A percentile compares a stretch with the other conserved stretches of the same genome.
phyloP scores from a whole-genome alignment of 2,888 invertebrate genomes.

The Torymus auratus region DNA sequence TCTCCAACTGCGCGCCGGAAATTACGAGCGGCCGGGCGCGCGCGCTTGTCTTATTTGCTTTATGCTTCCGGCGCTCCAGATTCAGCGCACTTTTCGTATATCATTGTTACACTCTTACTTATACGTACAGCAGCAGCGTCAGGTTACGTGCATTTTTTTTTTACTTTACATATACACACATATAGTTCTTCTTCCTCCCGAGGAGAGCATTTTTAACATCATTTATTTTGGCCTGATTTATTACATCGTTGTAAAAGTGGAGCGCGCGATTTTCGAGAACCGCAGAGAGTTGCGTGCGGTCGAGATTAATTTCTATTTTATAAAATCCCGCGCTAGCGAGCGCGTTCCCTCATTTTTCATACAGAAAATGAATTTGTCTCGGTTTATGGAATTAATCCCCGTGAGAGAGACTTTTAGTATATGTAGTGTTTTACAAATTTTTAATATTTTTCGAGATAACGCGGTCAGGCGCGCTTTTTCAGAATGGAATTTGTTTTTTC shows the following conservation, averaged over 20 bases:
- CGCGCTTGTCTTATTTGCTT: too few species aligned
- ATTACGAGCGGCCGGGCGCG: too few species aligned
- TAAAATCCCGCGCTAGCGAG: not conserved
- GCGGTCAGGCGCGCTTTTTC: too few species aligned
- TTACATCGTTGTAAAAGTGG: conserved; percentile 13
- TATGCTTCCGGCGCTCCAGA: too few species aligned
- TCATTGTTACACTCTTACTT: conserved; percentile 4
- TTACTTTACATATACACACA: not conserved
- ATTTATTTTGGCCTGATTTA: conserved; percentile 12
- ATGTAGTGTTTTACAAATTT: too few species aligned
- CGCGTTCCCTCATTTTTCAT: conserved; percentile 24
- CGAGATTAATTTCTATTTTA: conserved; percentile 27
- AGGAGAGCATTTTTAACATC: too few species aligned
- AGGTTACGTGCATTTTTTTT: not conserved
- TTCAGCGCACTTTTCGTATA: conserved; percentile 7
- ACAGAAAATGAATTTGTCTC: not conserved
- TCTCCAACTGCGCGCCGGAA: too few species aligned
- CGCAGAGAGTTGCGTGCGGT: not conserved
- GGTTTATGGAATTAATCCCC: not conserved
- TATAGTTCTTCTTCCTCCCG: too few species aligned
- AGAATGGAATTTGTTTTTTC: too few species aligned
- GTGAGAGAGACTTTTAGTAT: not conserved
- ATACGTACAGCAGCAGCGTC: too few species aligned
- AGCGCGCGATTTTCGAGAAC: not conserved
- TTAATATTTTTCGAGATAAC: too few species aligned